A percentile compares a stretch with the other conserved stretches of the same genome.
Conservation (phyloP, 2,888 invertebrate species). For the Macrosoma leucophasiata region DNA sequence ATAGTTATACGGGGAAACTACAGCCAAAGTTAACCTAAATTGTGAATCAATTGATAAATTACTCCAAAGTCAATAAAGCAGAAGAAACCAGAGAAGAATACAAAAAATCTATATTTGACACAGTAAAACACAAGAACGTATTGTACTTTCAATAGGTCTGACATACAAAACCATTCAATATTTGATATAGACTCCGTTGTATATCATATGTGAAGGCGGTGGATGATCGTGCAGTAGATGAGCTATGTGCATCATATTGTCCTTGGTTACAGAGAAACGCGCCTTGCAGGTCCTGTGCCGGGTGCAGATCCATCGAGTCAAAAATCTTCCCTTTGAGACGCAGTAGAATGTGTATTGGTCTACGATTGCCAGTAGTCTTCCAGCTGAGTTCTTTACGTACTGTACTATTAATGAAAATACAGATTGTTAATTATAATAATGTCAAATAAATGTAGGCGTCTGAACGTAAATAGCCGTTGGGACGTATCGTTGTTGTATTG, state of each 20-base stretch:
- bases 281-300: conserved; percentile 22
- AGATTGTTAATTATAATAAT: conserved; percentile 29
- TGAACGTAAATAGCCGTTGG: too few species aligned
- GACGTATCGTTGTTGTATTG: too few species aligned
- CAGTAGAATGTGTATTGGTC: conserved; percentile 29
- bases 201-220: conserved; percentile 22
- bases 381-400: conserved; percentile 23
- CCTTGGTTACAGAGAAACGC: conserved; percentile 18
- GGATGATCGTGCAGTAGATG: conserved; percentile 25
- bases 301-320: conserved; percentile 28
- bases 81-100: too few species aligned
- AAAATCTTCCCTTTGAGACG: conserved; percentile 7
- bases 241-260: conserved; percentile 7
- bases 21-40: too few species aligned
- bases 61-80: too few species aligned
- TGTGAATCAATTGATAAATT: too few species aligned
- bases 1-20: too few species aligned
- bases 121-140: too few species aligned
- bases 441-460: too few species aligned
- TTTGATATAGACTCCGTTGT: conserved; percentile 23
- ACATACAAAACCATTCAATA: conserved; percentile 14
- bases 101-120: too few species aligned
- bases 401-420: conserved; percentile 26
- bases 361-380: conserved; percentile 26
- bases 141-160: too few species aligned